Percentiles rank a stretch among this genome's conserved stretches.
Evolutionary conservation across 2,888 invertebrate genomes (phyloP).

Genomic region (Pollenia angustigena): DNA sequence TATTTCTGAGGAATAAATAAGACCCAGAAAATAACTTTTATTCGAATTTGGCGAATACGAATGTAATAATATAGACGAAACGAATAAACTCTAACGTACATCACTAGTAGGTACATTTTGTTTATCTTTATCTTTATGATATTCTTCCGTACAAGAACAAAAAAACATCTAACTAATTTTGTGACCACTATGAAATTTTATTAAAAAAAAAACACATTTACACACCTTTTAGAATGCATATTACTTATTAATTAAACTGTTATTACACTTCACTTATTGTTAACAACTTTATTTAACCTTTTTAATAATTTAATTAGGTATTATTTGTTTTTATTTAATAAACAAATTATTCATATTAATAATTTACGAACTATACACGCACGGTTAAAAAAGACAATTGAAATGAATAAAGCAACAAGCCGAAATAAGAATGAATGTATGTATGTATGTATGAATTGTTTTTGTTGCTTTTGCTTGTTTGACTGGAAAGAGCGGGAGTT

Average conservation of each 20-base stretch:
- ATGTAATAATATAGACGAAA: too few species aligned
- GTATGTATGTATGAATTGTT: too few species aligned
- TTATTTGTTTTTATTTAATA: constrained; percentile 2
- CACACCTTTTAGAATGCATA: neutral
- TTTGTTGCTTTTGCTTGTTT: too few species aligned
- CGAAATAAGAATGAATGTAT: neutral
- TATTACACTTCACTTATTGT: constrained; percentile 18
- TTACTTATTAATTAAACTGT: constrained; percentile 16
- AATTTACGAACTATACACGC: neutral
- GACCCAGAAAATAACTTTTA: too few species aligned
- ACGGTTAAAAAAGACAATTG: constrained; percentile 7
- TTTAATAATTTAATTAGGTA: constrained; percentile 37
- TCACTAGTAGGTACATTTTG: too few species aligned
- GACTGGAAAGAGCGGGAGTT: too few species aligned
- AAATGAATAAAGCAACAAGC: neutral
- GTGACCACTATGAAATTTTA: neutral
- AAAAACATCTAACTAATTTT: too few species aligned
- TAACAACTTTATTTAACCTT: constrained; percentile 18
- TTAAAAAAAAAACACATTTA: constrained; percentile 4
- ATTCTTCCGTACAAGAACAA: too few species aligned
- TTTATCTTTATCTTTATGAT: too few species aligned
- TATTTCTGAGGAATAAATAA: too few species aligned
- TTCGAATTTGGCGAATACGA: too few species aligned
- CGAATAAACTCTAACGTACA: too few species aligned
- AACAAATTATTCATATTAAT: neutral